These are phyloP conservation scores for Carollia perspicillata DNA, from an alignment of 2,113 vertebrate species.

Conservation along the genomic window DNA sequence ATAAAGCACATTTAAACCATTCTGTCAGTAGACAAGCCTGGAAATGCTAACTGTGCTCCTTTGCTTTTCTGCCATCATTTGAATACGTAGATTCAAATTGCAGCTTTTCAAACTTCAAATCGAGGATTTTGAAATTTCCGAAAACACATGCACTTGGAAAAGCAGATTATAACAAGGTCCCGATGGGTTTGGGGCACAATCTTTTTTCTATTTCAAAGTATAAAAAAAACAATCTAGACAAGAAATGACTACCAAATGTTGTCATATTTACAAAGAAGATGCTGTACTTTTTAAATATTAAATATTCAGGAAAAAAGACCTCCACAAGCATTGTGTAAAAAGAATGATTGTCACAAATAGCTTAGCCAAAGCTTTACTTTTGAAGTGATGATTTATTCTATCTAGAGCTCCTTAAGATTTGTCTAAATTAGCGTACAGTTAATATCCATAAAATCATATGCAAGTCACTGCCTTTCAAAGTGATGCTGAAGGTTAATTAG, in stretches of 20 bases:
- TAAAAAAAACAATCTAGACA: slow-evolving; percentile 27
- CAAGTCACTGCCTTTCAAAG: slow-evolving; percentile 54
- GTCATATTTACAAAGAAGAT: slow-evolving; percentile 42
- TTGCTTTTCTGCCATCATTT: slow-evolving; percentile 61
- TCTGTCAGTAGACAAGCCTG: slow-evolving; percentile 62
- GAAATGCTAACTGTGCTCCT: slow-evolving; percentile 49
- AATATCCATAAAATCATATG: slow-evolving; percentile 51
- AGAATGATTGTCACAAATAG: not conserved
- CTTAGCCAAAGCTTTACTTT: not conserved
- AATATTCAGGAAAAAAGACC: not conserved
- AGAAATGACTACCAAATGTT: slow-evolving; percentile 54
- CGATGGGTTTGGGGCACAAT: not conserved
- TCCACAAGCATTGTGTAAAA: not conserved
- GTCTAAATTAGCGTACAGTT: slow-evolving; percentile 32
- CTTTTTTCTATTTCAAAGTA: slow-evolving; percentile 49
- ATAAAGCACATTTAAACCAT: slow-evolving; percentile 64
- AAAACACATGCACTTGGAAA: slow-evolving; percentile 51
- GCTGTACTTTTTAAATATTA: slow-evolving; percentile 5
- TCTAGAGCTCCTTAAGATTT: not conserved
- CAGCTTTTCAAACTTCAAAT: slow-evolving; percentile 62
- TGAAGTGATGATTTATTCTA: slow-evolving; percentile 21
- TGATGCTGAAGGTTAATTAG: slow-evolving; percentile 61
- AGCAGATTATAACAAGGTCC: slow-evolving; percentile 54
- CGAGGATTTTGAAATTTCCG: slow-evolving; percentile 53
- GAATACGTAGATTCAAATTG: slow-evolving; percentile 49